Evolutionary conservation across 2,113 vertebrate species (phyloP), one percentile per base, ranked within the genome.

Genomic region (Hirundichthys speculiger): DNA sequence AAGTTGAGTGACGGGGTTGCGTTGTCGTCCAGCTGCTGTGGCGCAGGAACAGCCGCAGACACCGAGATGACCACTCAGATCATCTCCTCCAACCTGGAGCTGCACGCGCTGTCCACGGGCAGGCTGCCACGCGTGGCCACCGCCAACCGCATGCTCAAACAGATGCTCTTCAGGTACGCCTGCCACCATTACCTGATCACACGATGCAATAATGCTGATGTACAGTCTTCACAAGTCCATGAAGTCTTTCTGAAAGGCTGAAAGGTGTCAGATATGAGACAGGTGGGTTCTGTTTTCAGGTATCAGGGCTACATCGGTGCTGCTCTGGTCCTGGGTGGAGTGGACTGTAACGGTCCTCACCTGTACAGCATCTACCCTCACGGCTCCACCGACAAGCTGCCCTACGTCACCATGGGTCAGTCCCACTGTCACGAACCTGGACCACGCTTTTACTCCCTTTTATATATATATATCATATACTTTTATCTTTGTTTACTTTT

Each of bases 291-390:
- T 61, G 2, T 57, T 1, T 51, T 41, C 83, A 99, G 98, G 90
- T 99, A 99, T 84, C 98, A 99, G 85, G 98, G 98, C 70, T 97
- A 98, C 89, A 99, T 99, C 13, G 96, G 98, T 0, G 98, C 98
- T 1, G 86, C 98, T 2, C 91, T 99, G 71, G 98, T 99, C 18
- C 88, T 99, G 18, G 98, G 97, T 12, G 98, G 98, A 15, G 93
- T 99, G 8, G 98, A 99, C 66, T 91, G 95, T 69, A 94, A 94
- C 0, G 98, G 98, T 1, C 94, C 96, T 40, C 97, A 99, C 67
- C 94, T 99, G 6, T 99, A 99, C 92, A 95, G 97, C 92, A 99
- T 99, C 78, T 96, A 99, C 82, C 98, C 98, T 27, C 97, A 99
- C 0, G 98, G 98, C 43, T 99, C 98, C 3, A 99, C 98, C 2